Base-by-base conservation (phyloP, 1,140 invertebrate genomes). In the Harlomillsia oculata region DNA sequence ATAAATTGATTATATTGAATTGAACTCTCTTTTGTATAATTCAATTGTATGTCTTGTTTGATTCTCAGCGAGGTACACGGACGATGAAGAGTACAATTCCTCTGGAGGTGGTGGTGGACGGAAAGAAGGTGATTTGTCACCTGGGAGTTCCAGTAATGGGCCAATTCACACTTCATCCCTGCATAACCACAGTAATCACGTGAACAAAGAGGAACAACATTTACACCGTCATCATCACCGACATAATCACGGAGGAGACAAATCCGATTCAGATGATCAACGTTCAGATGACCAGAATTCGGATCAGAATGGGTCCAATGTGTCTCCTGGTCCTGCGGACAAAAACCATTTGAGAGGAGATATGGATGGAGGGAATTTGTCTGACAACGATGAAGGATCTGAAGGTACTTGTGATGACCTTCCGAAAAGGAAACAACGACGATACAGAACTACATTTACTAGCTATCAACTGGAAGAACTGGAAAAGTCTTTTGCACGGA, bases 361-460 rank as follows among this genome's bases (percentile, higher is more conserved):
- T 26, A 56, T 60, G 28, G 63, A 67, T 39, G 54, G 61, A 29
- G 66, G 66, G 11, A 63, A 53, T 18, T 34, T 53, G 11, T 62
- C 57, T 5, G 65, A 52, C 45, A 59, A 76, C 26, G 80, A 80
- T 64, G 77, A 78, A 29, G 84, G 84, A 59, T 84, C 83, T 63
- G 85, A 88, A 49, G 80, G 82, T 1, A 84, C 85, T 50, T 70
- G 80, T 53, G 85, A 88, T 64, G 87, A 89, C 51, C 88, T 86
- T 68, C 88, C 88, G 0, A 94, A 92, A 70, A 76, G 90, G 60
- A 96, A 95, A 69, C 91, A 95, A 68, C 76, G 91, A 2, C 73
- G 91, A 36, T 95, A 95, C 70, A 77, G 92, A 52, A 95, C 92
- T 2, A 95, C 92, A 32, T 95, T 95, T 72, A 95, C 90, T 6